Conservation (phyloP, 2,888 invertebrate species). For the Parelbella ahira region DNA sequence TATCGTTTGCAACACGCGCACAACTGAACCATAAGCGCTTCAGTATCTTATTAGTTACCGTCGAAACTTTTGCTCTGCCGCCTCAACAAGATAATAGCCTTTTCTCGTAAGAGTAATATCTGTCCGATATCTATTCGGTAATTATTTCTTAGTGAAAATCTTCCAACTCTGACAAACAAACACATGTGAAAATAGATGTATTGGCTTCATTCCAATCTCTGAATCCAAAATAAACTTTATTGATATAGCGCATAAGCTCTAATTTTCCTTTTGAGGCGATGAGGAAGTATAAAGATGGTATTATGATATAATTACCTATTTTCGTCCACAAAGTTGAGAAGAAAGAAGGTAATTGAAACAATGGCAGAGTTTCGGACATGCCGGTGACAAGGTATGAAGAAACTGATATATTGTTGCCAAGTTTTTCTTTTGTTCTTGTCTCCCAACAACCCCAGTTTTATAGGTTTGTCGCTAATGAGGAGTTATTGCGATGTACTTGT, state of each 20-base stretch:
- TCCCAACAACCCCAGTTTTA: slow-evolving; percentile 1
- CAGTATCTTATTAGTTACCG: no score
- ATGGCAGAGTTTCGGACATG: slow-evolving; percentile 32
- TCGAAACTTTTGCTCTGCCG: slow-evolving; percentile 28
- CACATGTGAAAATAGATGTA: slow-evolving; percentile 26
- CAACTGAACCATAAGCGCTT: no score
- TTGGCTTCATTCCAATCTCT: no score
- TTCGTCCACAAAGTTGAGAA: slow-evolving; percentile 28
- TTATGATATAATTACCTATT: slow-evolving; percentile 29
- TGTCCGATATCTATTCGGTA: slow-evolving; percentile 45
- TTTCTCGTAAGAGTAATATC: slow-evolving; percentile 37
- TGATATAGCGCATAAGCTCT: no score
- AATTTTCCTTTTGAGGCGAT: background rate
- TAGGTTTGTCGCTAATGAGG: slow-evolving; percentile 9
- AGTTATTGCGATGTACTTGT: slow-evolving; percentile 9
- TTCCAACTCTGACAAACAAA: slow-evolving; percentile 44
- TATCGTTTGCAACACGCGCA: no score
- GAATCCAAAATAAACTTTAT: background rate
- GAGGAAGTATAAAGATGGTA: background rate
- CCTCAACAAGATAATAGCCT: slow-evolving; percentile 37
- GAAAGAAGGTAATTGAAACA: slow-evolving; percentile 32
- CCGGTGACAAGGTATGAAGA: slow-evolving; percentile 33
- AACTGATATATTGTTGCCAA: slow-evolving; percentile 32
- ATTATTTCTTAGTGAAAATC: slow-evolving; percentile 43
- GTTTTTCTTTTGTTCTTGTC: slow-evolving; percentile 26